phyloP scores from a whole-genome alignment of 1,140 invertebrate species.

The Tachypleus tridentatus region DNA sequence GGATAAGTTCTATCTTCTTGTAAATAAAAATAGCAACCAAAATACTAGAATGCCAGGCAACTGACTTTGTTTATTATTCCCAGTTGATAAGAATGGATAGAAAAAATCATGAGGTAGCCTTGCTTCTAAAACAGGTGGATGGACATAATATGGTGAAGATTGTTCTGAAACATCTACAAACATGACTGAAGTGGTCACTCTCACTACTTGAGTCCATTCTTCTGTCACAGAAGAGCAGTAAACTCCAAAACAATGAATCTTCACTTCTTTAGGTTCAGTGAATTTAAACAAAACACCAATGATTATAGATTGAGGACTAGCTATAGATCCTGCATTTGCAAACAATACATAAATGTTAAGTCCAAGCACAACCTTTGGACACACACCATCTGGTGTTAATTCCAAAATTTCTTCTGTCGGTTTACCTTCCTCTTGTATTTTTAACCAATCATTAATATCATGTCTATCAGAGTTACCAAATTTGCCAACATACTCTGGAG shows the following conservation, averaged over 20 bases:
- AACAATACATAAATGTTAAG: constrained; percentile 39
- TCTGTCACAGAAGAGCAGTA: neutral
- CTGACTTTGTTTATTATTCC: too few relatives aligned
- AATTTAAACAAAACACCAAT: constrained; percentile 37
- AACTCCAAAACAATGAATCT: neutral
- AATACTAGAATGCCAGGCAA: too few relatives aligned
- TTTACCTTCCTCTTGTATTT: constrained; percentile 30
- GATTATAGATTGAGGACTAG: constrained; percentile 39
- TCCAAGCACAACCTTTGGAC: constrained; percentile 35
- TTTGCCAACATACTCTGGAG: constrained; percentile 37
- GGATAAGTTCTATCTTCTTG: too few relatives aligned
- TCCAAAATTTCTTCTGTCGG: neutral
- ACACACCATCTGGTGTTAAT: constrained; percentile 17
- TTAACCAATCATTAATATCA: constrained; percentile 41
- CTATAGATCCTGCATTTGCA: constrained; percentile 36
- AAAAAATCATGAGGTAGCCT: constrained; percentile 55
- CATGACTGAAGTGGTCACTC: constrained; percentile 33
- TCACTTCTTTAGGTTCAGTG: neutral
- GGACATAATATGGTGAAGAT: constrained; percentile 41
- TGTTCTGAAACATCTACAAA: constrained; percentile 47
- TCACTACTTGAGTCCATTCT: too few relatives aligned
- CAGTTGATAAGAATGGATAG: constrained; percentile 44
- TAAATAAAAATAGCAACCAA: too few relatives aligned
- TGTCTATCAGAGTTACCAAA: constrained; percentile 43
- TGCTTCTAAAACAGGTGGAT: constrained; percentile 46